Base-by-base conservation (phyloP, 1,140 invertebrate genomes). In the Planococcus citri region DNA sequence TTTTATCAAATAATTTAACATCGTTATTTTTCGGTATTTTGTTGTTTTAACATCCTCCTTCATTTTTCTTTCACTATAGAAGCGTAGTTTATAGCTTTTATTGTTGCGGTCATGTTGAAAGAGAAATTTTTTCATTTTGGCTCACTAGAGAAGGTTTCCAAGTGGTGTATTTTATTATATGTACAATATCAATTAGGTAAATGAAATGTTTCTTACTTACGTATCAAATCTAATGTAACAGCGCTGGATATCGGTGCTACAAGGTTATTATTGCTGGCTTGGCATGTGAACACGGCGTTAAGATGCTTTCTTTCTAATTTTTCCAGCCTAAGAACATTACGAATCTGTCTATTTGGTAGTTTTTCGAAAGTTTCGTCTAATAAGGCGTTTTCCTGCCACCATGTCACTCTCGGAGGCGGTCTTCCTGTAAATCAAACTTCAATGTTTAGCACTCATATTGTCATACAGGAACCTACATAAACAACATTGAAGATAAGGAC, bases 251-350 rank as follows among this genome's bases (percentile, higher is more conserved):
- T 85, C 64, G 89, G 88, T 12, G 85, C 78, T 60, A 87, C 84
- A 75, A 89, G 80, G 77, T 90, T 88, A 78, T 88, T 91, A 79
- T 90, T 90, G 70, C 84, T 82, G 8, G 88, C 88, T 76, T 89
- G 87, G 75, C 88, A 90, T 25, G 86, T 89, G 73, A 87, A 82
- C 58, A 85, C 80, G 24, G 85, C 82, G 75, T 86, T 82, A 20
- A 89, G 81, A 78, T 89, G 86, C 71, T 82, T 80, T 68, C 88
- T 80, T 75, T 84, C 81, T 38, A 90, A 78, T 70, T 83, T 83
- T 68, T 84, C 81, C 72, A 90, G 75, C 71, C 83, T 80, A 24
- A 90, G 78, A 24, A 88, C 81, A 75, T 90, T 90, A 25, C 82
- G 82, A 3, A 90, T 86, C 69, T 83, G 81, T 12, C 82, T 82